Conservation (phyloP, 1,140 invertebrate genomes). For the Drosophila nasuta region DNA sequence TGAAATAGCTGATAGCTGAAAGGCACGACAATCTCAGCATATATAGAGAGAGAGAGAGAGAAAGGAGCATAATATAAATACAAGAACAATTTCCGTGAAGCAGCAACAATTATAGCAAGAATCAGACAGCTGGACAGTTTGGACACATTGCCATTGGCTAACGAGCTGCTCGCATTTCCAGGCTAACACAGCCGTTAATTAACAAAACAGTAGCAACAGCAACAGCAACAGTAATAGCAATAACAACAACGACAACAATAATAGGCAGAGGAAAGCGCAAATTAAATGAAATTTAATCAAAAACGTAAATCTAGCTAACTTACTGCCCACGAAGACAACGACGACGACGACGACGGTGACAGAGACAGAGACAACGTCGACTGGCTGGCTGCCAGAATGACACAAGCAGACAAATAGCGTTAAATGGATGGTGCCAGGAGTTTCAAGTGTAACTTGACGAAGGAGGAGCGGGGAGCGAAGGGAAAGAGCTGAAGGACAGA, state of each 20-base stretch:
- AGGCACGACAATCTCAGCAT: conserved; percentile 27
- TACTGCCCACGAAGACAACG: conserved; percentile 49
- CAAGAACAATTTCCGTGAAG: conserved; percentile 22
- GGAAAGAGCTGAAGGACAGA: conserved; percentile 28
- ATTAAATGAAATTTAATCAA: conserved; percentile 81
- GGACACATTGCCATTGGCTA: conserved; percentile 58
- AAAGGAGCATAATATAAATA: conserved; percentile 18
- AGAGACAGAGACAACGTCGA: conserved; percentile 22
- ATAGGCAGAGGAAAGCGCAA: conserved; percentile 59
- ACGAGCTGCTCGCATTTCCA: conserved; percentile 67
- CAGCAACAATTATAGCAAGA: conserved; percentile 53
- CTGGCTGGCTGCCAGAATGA: conserved; percentile 68
- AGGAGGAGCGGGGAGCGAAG: too few relatives aligned
- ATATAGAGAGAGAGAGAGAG: neutral
- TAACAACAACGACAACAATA: conserved; percentile 46
- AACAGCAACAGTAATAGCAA: conserved; percentile 41
- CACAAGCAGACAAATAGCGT: conserved; percentile 53
- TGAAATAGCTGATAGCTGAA: conserved; percentile 4
- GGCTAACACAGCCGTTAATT: conserved; percentile 61
- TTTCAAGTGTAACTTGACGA: neutral
- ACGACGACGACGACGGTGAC: conserved; percentile 15
- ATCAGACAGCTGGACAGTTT: conserved; percentile 42
- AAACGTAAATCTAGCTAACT: conserved; percentile 78
- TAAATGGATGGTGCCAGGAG: conserved; percentile 29
- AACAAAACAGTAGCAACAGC: conserved; percentile 36